Percentiles rank a stretch among this genome's conserved stretches.
Conservation (phyloP, 2,113 vertebrate genomes). For the Colius striatus region DNA sequence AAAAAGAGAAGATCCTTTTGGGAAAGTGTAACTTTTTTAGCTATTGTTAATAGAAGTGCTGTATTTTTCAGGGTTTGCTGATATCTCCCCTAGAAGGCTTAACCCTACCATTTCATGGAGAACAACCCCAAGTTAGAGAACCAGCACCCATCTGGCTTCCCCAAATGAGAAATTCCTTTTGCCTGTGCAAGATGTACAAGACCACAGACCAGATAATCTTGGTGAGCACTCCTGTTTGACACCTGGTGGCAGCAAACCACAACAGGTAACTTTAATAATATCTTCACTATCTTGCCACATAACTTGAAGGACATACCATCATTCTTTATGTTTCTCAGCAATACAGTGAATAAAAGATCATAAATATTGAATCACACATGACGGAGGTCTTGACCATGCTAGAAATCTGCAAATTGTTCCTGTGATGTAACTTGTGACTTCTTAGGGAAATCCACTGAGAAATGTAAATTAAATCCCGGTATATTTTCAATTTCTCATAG, state of each 20-base stretch:
- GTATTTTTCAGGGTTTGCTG: constrained; percentile 82
- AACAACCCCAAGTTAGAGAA: constrained; percentile 76
- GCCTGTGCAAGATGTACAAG: neutral
- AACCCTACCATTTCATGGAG: constrained; percentile 83
- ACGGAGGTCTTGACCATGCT: neutral
- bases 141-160: constrained; percentile 74
- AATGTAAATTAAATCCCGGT: neutral
- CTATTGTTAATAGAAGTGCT: neutral
- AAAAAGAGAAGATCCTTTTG: neutral
- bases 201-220: constrained; percentile 40
- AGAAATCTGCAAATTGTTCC: neutral
- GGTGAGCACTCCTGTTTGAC: constrained; percentile 41
- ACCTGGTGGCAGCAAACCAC: constrained; percentile 82
- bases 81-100: constrained; percentile 81
- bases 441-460: neutral
- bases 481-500: neutral
- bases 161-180: constrained; percentile 35
- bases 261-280: constrained; percentile 68
- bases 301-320: too few relatives aligned
- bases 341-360: neutral
- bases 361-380: neutral
- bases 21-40: neutral
- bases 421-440: neutral
- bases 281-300: too few relatives aligned
- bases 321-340: neutral